phyloP scores from a whole-genome alignment of 1,140 invertebrate species.

The Trachelipus rathkii region DNA sequence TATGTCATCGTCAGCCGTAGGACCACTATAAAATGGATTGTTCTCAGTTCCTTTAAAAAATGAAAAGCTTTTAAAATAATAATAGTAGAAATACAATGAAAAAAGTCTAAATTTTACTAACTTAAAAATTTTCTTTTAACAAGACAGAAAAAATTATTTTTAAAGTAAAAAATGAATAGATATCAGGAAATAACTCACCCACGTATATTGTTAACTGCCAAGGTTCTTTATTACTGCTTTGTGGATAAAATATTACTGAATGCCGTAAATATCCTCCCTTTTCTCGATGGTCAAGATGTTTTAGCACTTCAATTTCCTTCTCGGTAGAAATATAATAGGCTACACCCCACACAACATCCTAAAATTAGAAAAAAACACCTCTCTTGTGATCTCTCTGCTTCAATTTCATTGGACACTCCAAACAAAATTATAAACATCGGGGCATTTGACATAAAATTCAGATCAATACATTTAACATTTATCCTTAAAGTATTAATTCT shows the following conservation, averaged over 20 bases:
- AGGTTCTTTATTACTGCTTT: conserved; percentile 44
- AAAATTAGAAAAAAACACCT: conserved; percentile 35
- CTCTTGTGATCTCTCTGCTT: background rate
- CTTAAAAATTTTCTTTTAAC: no score
- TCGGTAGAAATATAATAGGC: conserved; percentile 76
- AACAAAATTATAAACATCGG: no score
- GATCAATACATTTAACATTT: background rate
- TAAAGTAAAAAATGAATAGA: background rate
- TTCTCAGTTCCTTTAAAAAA: conserved; percentile 73
- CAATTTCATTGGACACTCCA: no score
- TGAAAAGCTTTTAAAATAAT: no score
- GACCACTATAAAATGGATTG: conserved; percentile 71
- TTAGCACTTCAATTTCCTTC: conserved; percentile 65
- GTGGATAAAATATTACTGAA: conserved; percentile 66
- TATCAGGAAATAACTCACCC: conserved; percentile 34
- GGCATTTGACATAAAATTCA: no score
- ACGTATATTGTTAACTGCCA: conserved; percentile 32
- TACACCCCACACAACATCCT: conserved; percentile 78
- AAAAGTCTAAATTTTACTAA: no score
- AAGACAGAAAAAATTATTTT: no score
- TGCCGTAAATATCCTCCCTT: conserved; percentile 78
- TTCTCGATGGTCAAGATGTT: conserved; percentile 82
- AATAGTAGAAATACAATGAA: no score
- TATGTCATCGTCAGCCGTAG: conserved; percentile 67
- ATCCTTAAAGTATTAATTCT: no score